Evolutionary conservation across 2,888 invertebrate genomes (phyloP).

Genomic region (Coelinius sp.): DNA sequence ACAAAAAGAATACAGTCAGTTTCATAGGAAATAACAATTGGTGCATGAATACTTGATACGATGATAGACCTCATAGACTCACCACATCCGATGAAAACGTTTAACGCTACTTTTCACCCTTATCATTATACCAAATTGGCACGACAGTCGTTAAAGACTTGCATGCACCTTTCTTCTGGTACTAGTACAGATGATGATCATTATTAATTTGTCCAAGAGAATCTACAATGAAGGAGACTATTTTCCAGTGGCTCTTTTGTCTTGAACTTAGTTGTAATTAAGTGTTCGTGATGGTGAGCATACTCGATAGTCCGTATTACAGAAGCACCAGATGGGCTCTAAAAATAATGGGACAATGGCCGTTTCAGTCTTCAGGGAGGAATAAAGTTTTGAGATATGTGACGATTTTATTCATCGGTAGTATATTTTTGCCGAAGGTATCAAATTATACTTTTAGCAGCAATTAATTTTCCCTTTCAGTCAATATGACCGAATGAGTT

Average conservation of each 20-base stretch:
- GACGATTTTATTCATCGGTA: background rate
- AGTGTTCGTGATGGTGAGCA: background rate
- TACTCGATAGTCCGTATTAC: background rate
- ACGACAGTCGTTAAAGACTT: background rate
- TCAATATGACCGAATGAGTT: background rate
- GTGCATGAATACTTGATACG: background rate
- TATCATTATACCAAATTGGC: background rate
- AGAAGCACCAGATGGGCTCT: background rate
- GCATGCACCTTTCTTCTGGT: background rate
- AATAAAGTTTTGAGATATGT: background rate
- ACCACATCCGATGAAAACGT: background rate
- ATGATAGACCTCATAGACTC: too few relatives aligned
- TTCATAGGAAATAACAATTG: background rate
- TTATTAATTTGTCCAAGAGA: background rate
- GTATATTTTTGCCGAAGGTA: conserved; percentile 29
- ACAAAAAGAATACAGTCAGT: background rate
- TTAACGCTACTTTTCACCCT: background rate
- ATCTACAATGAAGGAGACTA: background rate
- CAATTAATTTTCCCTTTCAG: background rate
- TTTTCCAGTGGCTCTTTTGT: background rate
- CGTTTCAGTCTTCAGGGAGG: background rate
- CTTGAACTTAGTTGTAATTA: background rate
- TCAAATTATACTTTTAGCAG: background rate
- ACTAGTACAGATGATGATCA: background rate
- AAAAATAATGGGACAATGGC: conserved; percentile 22